Percentiles rank a stretch among this genome's conserved stretches.
phyloP scores from a whole-genome alignment of 2,113 vertebrate genomes.

The Cryptoleucopteryx plumbea region DNA sequence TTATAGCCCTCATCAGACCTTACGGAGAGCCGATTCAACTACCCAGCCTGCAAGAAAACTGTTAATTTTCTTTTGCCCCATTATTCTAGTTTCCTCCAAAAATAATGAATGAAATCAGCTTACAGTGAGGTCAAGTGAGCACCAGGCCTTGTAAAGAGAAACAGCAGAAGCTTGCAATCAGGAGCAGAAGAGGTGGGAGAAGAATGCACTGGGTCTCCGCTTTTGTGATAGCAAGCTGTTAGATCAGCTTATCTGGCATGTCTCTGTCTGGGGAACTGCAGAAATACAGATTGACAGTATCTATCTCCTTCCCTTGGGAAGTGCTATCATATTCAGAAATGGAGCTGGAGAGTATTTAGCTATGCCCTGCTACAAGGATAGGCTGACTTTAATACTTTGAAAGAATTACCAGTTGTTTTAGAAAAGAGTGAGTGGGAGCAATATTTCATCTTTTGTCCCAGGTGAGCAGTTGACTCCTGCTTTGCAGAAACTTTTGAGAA shows the following conservation, averaged over 20 bases:
- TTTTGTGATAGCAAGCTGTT: neutral
- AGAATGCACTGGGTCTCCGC: neutral
- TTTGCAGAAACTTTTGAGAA: neutral
- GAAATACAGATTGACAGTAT: neutral
- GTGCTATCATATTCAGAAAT: neutral
- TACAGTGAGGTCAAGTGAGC: neutral
- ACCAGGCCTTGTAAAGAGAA: neutral
- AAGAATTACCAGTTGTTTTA: neutral
- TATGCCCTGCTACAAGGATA: neutral
- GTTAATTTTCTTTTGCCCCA: neutral
- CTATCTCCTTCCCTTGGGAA: neutral
- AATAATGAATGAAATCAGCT: neutral
- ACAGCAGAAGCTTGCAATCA: neutral
- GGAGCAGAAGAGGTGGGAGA: neutral
- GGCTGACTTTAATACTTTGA: neutral
- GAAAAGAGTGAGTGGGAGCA: neutral
- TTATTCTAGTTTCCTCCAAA: neutral
- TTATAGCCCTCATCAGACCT: neutral
- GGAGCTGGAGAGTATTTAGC: neutral
- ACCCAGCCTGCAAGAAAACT: neutral
- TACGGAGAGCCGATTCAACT: neutral
- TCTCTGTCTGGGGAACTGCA: neutral
- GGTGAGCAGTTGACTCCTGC: neutral
- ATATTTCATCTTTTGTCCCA: neutral
- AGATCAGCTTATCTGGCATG: neutral